These are phyloP conservation scores for Junonia oenone DNA, from an alignment of 2,888 invertebrate species.

Conservation along the genomic window DNA sequence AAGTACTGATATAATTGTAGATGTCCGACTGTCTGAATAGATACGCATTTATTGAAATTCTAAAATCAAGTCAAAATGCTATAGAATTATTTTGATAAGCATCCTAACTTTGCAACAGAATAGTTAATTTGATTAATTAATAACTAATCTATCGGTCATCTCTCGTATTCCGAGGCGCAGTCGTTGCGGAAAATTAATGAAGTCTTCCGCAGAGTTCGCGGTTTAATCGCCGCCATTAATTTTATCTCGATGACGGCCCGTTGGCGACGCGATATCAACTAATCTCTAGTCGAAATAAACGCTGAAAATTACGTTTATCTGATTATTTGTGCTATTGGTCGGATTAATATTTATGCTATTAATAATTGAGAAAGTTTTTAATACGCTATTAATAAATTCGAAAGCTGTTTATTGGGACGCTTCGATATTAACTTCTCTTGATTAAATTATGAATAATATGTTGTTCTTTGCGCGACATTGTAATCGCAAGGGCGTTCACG, in stretches of 20 bases:
- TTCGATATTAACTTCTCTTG: neutral
- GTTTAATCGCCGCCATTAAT: slow-evolving; percentile 73
- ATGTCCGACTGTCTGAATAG: too few species aligned
- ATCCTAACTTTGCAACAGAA: neutral
- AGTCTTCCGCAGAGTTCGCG: slow-evolving; percentile 71
- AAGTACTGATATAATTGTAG: too few species aligned
- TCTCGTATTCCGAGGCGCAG: slow-evolving; percentile 63
- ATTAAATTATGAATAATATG: too few species aligned
- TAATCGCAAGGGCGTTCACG: too few species aligned
- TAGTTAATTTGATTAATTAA: slow-evolving; percentile 36
- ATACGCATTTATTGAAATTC: too few species aligned
- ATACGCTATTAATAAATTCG: neutral
- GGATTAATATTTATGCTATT: neutral
- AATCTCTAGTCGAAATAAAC: slow-evolving; percentile 41
- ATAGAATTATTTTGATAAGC: too few species aligned
- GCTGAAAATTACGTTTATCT: slow-evolving; percentile 37
- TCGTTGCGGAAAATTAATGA: slow-evolving; percentile 71
- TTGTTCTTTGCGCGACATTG: too few species aligned
- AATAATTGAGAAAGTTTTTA: neutral
- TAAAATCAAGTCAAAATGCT: too few species aligned
- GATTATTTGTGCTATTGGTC: slow-evolving; percentile 23
- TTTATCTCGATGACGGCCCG: slow-evolving; percentile 66
- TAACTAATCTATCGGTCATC: slow-evolving; percentile 73
- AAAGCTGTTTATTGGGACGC: neutral
- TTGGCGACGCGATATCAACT: slow-evolving; percentile 29